These are phyloP conservation scores for Babylonia areolata DNA, from an alignment of 1,140 invertebrate genomes.

Conservation along the genomic window DNA sequence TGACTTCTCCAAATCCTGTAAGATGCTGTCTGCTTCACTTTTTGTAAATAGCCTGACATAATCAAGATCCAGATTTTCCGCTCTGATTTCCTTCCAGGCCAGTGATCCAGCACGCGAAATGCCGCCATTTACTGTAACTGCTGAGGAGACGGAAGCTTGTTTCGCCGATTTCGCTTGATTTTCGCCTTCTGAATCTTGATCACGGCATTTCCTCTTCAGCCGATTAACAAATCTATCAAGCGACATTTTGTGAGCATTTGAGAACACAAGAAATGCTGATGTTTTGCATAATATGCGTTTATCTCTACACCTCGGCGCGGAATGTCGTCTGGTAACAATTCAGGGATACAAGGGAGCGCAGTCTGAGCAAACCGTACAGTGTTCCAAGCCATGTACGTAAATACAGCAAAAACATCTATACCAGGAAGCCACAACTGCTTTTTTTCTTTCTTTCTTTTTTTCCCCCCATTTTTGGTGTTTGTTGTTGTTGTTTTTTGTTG, in stretches of 20 bases:
- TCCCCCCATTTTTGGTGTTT: too few species aligned
- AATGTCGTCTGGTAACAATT: not conserved
- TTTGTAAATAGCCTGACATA: conserved; percentile 59
- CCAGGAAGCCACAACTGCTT: too few species aligned
- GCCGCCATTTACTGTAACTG: not conserved
- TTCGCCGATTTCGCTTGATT: not conserved
- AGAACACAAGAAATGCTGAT: not conserved
- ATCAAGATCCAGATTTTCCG: conserved; percentile 63
- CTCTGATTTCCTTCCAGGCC: conserved; percentile 40
- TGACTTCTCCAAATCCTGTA: conserved; percentile 60
- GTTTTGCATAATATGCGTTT: too few species aligned
- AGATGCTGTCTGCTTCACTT: conserved; percentile 59
- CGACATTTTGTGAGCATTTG: not conserved
- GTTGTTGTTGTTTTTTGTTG: too few species aligned
- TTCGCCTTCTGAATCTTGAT: not conserved
- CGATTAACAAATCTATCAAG: conserved; percentile 16
- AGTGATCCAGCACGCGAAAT: not conserved
- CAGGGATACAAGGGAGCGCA: too few species aligned
- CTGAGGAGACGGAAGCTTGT: not conserved
- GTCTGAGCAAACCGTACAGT: too few species aligned
- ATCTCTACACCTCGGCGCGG: not conserved
- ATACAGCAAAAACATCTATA: too few species aligned
- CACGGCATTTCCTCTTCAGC: not conserved
- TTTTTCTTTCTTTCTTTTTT: too few species aligned
- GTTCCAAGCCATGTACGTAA: too few species aligned